Base-by-base conservation (phyloP, 2,797 vertebrate species). In the Melanotaenia boesemani region DNA sequence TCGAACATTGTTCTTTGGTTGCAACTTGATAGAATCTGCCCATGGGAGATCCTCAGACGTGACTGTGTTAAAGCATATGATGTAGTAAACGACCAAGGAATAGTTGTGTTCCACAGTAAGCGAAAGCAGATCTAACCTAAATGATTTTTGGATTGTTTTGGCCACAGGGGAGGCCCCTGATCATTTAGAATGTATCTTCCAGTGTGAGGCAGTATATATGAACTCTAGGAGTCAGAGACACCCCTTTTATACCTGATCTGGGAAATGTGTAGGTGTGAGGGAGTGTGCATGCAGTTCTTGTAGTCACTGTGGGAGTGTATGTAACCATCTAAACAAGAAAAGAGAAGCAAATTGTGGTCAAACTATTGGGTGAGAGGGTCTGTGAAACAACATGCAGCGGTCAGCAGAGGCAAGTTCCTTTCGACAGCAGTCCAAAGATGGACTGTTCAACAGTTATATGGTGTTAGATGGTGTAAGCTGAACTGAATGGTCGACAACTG, bases 21-120 rank as follows among this genome's bases (percentile, higher is more conserved):
- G 95, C 89, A 89, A 82, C 86, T 93, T 94, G 93, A 88, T 94
- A 95, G 94, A 94, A 95, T 93, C 79, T 89, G 76, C 82, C 93
- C 89, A 90, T 77, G 50, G 82, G 87, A 89, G 91, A 73, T 72
- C 80, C 50, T 10, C 54, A 84, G 79, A 94, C 94, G 92, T 91
- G 86, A 90, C 94, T 92, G 89, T 89, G 88, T 87, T 90, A 69
- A 50, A 91, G 73, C 65, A 44, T 85, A 88, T 70, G 62, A 87
- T 85, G 85, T 70, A 88, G 67, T n/a, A 82, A 80, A 74, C 89
- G 76, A 88, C 91, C 82, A 61, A 82, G 56, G 73, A 75, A 83
- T 79, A 71, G 62, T 55, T 50, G 58, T 68, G 46, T 56, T 48
- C 20, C 0, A n/a, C 46, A 65, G 78, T 15, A 41, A 41, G 70